These are phyloP conservation scores for Coecobrya sp. DNA, from an alignment of 2,888 invertebrate species.

Conservation along the genomic window DNA sequence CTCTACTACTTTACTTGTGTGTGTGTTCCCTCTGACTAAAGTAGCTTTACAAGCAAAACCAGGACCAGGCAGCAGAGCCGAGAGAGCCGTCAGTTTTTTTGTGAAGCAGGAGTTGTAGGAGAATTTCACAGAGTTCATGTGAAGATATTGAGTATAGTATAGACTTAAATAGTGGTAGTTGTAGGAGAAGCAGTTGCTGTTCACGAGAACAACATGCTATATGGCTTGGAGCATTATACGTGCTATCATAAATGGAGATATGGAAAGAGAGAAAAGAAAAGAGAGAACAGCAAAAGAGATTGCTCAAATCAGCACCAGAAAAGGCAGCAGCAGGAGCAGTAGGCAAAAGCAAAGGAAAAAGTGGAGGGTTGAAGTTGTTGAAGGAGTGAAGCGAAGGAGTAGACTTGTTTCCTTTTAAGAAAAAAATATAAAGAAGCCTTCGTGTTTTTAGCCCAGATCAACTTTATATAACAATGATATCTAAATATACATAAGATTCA, in stretches of 20 bases:
- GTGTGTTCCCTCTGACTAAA: slow-evolving; percentile 35
- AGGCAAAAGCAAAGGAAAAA: slow-evolving; percentile 13
- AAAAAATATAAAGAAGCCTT: background rate
- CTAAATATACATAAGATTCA: background rate
- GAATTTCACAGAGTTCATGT: slow-evolving; percentile 51
- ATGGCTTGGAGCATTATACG: slow-evolving; percentile 12
- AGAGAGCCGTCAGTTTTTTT: background rate
- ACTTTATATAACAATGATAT: slow-evolving; percentile 34
- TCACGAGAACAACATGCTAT: slow-evolving; percentile 5
- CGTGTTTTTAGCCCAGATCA: background rate
- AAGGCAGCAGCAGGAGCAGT: slow-evolving; percentile 43
- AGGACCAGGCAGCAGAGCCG: background rate
- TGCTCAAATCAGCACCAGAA: slow-evolving; percentile 69
- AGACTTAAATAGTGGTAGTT: slow-evolving; percentile 4
- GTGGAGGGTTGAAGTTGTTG: slow-evolving; percentile 27
- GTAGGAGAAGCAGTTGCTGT: background rate
- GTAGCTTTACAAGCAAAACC: background rate
- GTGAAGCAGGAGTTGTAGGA: slow-evolving; percentile 22
- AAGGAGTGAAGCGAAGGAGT: slow-evolving; percentile 46
- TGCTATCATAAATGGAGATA: background rate
- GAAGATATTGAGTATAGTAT: background rate
- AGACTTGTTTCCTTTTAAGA: slow-evolving; percentile 51
- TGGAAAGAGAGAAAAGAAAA: slow-evolving; percentile 13
- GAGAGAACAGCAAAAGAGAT: slow-evolving; percentile 18
- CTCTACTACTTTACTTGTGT: slow-evolving; percentile 32